Base-by-base conservation (phyloP, 2,888 invertebrate genomes). In the Drosophila nr. medialis region DNA sequence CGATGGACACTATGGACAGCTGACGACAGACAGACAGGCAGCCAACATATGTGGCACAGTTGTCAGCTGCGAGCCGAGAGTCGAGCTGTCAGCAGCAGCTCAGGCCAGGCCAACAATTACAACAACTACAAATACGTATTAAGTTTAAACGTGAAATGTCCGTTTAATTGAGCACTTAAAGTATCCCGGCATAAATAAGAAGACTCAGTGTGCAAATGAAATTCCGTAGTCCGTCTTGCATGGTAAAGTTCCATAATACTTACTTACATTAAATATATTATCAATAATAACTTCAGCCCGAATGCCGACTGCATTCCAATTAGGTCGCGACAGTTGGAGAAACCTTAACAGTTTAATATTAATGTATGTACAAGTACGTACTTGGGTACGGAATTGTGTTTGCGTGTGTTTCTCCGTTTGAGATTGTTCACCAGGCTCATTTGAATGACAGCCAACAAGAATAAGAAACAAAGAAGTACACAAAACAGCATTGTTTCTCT, bases 221-320 rank as follows among this genome's bases (percentile, higher is more conserved):
- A 62, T 62, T 62, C 11, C 38, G 18, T 36, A 53, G 55, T 42
- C 50, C 72, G 49, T 60, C 38, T 60, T 60, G 49, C 56, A 62
- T 50, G 59, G 34, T 36, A 24, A 59, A 30, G 45, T 42, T 61
- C 51, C 55, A 21, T 27, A 49, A 69, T 54, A 54, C 68, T 54
- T 61, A 29, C 21, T 18, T 48, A 61, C 30, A 64, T 29, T 48
- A 62, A 30, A 62, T 24, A 60, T 53, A 72, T 76, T 79, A 70
- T 76, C 79, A 85, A 85, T 87, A 85, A 85, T 79, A 85, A 81
- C 72, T 82, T 74, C 45, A 32, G 58, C 30, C 11, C 15, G 49
- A 64, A 64, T 60, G 73, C 66, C 51, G 48, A 15, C 48, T 83
- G 84, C 83, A 85, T 85, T 76, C 77, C 70, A 85, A 87, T 79